Conservation (phyloP, 1,140 invertebrate species). For the Trichonephila inaurata region DNA sequence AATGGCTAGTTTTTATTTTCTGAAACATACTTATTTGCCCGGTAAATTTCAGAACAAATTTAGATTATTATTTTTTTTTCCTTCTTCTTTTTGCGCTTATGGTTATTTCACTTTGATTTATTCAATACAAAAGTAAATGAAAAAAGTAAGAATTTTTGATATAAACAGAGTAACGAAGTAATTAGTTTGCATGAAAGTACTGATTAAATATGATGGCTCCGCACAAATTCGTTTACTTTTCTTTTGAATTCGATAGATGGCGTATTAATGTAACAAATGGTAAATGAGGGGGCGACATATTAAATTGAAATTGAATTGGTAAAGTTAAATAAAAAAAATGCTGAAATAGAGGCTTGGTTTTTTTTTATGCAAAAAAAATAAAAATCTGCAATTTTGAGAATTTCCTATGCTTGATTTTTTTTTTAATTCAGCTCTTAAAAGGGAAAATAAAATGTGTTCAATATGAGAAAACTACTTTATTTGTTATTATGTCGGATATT, state of each 20-base stretch:
- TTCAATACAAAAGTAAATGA: conserved; percentile 5
- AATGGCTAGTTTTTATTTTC: conserved; percentile 22
- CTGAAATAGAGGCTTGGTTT: background rate
- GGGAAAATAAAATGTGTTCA: no score
- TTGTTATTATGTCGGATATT: no score
- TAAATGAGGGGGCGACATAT: background rate
- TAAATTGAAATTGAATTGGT: background rate
- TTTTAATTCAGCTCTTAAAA: no score
- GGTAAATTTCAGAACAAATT: conserved; percentile 15
- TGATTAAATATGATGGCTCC: background rate
- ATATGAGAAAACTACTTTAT: no score
- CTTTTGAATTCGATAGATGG: background rate
- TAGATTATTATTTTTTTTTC: conserved; percentile 26
- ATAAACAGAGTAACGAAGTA: background rate
- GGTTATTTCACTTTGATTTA: background rate
- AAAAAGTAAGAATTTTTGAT: background rate
- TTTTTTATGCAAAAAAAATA: background rate
- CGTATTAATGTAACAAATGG: background rate
- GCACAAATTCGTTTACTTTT: background rate
- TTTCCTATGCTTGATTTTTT: background rate
- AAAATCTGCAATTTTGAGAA: background rate
- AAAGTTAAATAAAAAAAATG: background rate
- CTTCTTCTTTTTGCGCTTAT: background rate
- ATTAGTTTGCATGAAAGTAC: background rate
- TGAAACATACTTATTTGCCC: background rate